These are phyloP conservation scores for Ovibos moschatus DNA, from an alignment of 2,113 vertebrate species.

Conservation along the genomic window DNA sequence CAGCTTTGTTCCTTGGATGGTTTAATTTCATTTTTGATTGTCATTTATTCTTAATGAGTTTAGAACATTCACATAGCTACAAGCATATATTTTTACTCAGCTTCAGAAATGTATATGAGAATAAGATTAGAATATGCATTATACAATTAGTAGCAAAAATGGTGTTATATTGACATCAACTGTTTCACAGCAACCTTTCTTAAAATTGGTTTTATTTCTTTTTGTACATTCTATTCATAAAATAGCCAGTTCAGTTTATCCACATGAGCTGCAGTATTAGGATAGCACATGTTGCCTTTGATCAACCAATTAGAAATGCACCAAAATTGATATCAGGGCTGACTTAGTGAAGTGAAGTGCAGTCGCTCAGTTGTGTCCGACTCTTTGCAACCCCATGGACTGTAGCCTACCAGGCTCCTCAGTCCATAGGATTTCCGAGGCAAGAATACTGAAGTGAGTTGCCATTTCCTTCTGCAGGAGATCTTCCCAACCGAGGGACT, in stretches of 20 bases:
- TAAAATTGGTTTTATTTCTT: not conserved
- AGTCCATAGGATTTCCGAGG: too few species aligned
- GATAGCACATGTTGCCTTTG: not conserved
- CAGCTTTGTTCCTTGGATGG: not conserved
- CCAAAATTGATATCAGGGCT: not conserved
- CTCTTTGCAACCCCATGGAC: too few species aligned
- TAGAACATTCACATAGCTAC: not conserved
- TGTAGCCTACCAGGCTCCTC: too few species aligned
- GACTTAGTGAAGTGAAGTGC: not conserved
- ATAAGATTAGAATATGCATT: not conserved
- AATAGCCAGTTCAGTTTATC: not conserved
- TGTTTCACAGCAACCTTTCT: not conserved
- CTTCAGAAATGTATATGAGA: conserved; percentile 14
- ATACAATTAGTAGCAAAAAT: not conserved
- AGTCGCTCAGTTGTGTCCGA: too few species aligned
- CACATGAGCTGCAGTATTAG: not conserved
- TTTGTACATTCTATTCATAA: not conserved
- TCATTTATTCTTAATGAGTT: conserved; percentile 46
- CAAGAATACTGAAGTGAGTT: too few species aligned
- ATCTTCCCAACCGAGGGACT: too few species aligned
- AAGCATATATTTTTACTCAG: conserved; percentile 4
- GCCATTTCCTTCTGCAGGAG: too few species aligned
- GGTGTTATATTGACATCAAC: not conserved
- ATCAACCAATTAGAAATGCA: not conserved
- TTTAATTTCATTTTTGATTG: conserved; percentile 49